These are phyloP conservation scores for Montipora cactus DNA, from an alignment of 64 coral and sea anemone species.

Conservation along the genomic window DNA sequence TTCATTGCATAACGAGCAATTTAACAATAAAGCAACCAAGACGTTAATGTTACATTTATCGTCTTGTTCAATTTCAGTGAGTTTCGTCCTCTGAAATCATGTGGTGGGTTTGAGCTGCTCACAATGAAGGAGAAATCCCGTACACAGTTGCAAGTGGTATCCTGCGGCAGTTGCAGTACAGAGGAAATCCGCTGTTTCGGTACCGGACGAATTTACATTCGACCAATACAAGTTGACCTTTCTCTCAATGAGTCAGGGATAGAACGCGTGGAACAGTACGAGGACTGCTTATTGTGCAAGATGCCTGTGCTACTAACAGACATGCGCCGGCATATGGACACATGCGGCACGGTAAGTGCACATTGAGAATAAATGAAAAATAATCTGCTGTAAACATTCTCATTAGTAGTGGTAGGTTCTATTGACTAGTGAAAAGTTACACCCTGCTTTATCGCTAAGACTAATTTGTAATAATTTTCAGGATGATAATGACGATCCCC, in stretches of 20 bases:
- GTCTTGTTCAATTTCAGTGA: conserved; percentile 16
- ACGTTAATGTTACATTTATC: background rate
- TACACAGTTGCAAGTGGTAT: conserved; percentile 22
- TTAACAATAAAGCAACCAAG: no score
- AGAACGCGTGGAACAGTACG: background rate
- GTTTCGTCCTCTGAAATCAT: conserved; percentile 24
- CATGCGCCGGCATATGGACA: conserved; percentile 37
- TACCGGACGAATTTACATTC: conserved; percentile 69
- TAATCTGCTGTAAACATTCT: no score
- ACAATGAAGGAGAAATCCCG: conserved; percentile 40
- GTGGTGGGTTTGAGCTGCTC: conserved; percentile 65
- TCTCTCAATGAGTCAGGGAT: background rate
- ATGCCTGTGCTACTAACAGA: background rate
- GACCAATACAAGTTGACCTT: conserved; percentile 58
- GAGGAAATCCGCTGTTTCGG: conserved; percentile 65
- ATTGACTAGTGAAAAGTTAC: no score
- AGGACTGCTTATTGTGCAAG: conserved; percentile 45
- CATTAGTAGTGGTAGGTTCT: no score
- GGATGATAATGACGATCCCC: no score
- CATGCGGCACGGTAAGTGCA: background rate
- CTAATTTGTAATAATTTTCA: no score
- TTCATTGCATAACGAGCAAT: no score
- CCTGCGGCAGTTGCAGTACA: conserved; percentile 45
- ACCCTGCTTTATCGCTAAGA: no score
- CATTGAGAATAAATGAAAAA: no score